These are phyloP conservation scores for Galerucella calmariensis DNA, from an alignment of 2,888 invertebrate species.

Conservation along the genomic window DNA sequence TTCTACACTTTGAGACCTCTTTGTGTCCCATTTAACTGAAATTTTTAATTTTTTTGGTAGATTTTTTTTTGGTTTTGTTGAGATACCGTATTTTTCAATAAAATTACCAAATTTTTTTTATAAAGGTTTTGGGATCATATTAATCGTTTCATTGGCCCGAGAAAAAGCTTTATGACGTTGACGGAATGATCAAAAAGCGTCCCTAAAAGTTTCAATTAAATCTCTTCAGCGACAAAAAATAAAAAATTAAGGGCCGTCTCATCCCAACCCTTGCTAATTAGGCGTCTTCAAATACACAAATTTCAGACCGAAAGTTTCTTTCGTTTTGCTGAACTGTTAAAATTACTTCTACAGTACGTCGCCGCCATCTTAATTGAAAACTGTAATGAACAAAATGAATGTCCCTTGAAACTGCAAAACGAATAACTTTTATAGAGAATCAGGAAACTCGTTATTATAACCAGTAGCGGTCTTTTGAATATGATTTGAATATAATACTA, in stretches of 20 bases:
- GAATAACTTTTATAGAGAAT: conserved; percentile 36
- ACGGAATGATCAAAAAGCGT: conserved; percentile 1
- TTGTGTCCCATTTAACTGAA: too few species aligned
- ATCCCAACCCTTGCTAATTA: conserved; percentile 44
- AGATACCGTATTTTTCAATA: too few species aligned
- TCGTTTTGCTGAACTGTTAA: conserved; percentile 38
- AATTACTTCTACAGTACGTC: conserved; percentile 39
- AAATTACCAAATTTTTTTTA: too few species aligned
- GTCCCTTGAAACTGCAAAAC: conserved; percentile 29
- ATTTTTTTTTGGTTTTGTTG: too few species aligned
- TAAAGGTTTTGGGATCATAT: neutral
- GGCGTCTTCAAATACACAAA: conserved; percentile 48
- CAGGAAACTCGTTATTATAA: neutral
- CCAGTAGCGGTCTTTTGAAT: conserved; percentile 2
- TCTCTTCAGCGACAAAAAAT: conserved; percentile 10
- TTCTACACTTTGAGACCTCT: too few species aligned
- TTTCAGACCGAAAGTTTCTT: conserved; percentile 43
- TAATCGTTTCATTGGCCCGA: neutral
- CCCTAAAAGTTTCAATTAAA: conserved; percentile 14
- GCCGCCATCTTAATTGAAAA: conserved; percentile 49
- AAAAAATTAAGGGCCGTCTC: conserved; percentile 27
- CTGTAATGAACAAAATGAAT: conserved; percentile 50
- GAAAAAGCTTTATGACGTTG: conserved; percentile 8
- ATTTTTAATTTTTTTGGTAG: too few species aligned
- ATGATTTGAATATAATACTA: neutral